Conservation (phyloP, 2,113 vertebrate species). For the Syngnathus scovelli region DNA sequence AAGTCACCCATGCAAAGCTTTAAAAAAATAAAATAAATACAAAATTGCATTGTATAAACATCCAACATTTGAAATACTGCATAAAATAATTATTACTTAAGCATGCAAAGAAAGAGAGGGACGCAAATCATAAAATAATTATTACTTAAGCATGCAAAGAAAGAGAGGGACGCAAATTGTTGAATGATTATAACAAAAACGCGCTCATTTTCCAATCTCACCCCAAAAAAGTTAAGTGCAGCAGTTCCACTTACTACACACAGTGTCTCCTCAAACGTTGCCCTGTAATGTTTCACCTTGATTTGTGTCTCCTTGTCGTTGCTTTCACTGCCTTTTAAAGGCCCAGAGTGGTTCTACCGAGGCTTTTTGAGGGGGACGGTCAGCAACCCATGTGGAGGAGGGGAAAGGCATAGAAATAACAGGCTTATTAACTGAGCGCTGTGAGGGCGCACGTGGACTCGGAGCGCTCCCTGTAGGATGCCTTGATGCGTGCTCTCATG, state of each 20-base stretch:
- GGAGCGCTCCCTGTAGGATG: conserved; percentile 56
- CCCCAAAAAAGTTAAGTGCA: conserved; percentile 30
- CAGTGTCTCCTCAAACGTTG: conserved; percentile 18
- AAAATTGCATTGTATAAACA: neutral
- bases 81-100: neutral
- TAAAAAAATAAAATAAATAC: neutral
- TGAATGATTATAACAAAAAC: neutral
- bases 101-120: neutral
- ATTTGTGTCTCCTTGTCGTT: conserved; percentile 19
- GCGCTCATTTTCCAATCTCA: neutral
- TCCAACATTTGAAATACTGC: neutral
- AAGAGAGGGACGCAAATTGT: neutral
- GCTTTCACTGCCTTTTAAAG: conserved; percentile 29
- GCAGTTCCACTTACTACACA: conserved; percentile 41
- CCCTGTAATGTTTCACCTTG: conserved; percentile 20
- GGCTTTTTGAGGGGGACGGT: conserved; percentile 21
- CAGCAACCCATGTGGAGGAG: conserved; percentile 31
- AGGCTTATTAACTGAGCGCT: conserved; percentile 5
- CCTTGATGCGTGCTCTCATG: neutral
- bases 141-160: neutral
- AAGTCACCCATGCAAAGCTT: neutral
- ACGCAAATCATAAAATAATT: neutral
- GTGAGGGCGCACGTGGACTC: conserved; percentile 11
- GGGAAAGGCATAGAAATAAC: conserved; percentile 37
- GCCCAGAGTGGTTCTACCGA: conserved; percentile 26